Conservation (phyloP, 2,113 vertebrate species). For the Poeciliopsis turrubarensis region DNA sequence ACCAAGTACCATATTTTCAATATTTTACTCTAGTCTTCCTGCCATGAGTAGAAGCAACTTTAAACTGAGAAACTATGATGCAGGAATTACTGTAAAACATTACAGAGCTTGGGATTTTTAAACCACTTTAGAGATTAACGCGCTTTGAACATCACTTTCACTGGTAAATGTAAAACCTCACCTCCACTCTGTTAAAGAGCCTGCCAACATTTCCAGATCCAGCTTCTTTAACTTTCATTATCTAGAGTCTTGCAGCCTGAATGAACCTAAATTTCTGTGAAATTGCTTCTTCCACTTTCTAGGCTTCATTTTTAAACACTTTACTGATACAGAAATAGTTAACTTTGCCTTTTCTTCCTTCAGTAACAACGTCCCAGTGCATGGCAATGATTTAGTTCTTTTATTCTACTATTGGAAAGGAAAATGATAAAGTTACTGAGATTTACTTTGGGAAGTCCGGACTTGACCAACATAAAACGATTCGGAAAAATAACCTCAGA, state of each 20-base stretch:
- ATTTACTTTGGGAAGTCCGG: no score
- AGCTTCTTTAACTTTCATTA: neutral
- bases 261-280: neutral
- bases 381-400: no score
- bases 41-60: no score
- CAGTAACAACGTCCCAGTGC: neutral
- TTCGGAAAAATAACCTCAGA: conserved; percentile 19
- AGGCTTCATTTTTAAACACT: neutral
- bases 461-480: conserved; percentile 8
- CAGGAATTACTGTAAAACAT: no score
- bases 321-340: neutral
- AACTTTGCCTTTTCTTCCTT: no score
- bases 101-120: neutral
- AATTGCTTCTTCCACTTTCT: neutral
- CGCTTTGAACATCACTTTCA: neutral
- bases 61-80: no score
- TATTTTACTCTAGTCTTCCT: no score
- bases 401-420: no score
- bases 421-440: no score
- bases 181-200: neutral
- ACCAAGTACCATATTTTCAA: neutral
- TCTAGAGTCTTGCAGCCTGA: neutral
- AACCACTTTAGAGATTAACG: neutral
- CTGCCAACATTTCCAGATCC: no score
- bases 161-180: neutral